phyloP scores from a whole-genome alignment of 2,888 invertebrate species.

The Ophion slaviceki region DNA sequence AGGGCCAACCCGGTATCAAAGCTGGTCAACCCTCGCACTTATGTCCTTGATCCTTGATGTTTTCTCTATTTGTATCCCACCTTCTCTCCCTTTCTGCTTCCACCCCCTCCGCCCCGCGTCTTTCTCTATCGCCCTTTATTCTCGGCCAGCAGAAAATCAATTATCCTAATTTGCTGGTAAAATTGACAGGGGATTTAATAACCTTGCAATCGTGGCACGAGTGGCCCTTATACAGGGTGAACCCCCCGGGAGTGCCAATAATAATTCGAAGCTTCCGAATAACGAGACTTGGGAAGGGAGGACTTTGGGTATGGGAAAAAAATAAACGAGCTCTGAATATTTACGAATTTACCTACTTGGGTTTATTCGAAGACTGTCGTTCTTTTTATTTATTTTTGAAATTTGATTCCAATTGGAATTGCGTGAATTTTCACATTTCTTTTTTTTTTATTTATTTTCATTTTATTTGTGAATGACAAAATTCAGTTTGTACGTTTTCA shows the following conservation, averaged over 20 bases:
- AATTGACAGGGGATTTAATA: conserved; percentile 59
- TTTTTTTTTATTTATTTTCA: not conserved
- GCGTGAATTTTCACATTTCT: not conserved
- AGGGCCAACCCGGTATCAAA: conserved; percentile 47
- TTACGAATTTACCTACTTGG: not conserved
- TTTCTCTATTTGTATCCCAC: not conserved
- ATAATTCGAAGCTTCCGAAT: not conserved
- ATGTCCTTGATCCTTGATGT: conserved; percentile 34
- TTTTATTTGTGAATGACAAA: not conserved
- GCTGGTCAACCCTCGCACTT: conserved; percentile 43
- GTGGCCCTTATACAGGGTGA: conserved; percentile 36
- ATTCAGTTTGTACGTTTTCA: not conserved
- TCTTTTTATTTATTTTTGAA: not conserved
- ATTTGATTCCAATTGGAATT: not conserved
- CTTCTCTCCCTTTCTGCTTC: not conserved
- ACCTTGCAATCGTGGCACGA: conserved; percentile 43
- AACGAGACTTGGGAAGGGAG: not conserved
- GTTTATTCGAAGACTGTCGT: not conserved
- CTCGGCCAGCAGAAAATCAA: conserved; percentile 47
- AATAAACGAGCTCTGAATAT: not conserved
- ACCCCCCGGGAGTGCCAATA: conserved; percentile 19
- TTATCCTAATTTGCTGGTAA: conserved; percentile 56
- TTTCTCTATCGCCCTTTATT: not conserved
- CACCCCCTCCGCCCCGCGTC: not conserved
- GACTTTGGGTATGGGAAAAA: not conserved